Evolutionary conservation across 2,888 invertebrate species (phyloP).

Genomic region (Gryllus longicercus): DNA sequence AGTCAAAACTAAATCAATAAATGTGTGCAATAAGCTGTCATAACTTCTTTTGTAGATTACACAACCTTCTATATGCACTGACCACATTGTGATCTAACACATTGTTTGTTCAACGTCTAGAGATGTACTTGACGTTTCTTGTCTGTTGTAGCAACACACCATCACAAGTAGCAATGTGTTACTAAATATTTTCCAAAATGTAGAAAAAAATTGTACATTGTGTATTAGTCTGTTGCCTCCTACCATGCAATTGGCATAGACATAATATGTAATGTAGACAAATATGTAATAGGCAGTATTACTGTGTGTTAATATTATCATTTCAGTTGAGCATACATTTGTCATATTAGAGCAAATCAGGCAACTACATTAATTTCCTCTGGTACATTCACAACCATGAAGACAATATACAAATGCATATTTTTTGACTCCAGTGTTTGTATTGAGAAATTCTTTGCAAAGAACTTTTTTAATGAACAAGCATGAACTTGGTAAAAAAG

Average conservation of each 20-base stretch:
- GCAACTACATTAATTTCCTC: constrained; percentile 2
- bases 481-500: constrained; percentile 7
- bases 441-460: constrained; percentile 7
- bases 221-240: constrained; percentile 1
- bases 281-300: background rate
- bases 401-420: background rate
- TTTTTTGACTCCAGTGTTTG: constrained; percentile 8
- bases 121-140: background rate
- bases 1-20: background rate
- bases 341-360: constrained; percentile 17
- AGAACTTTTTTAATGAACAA: background rate
- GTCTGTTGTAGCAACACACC: constrained; percentile 4
- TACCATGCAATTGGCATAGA: background rate
- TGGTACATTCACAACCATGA: background rate
- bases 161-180: background rate
- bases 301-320: background rate
- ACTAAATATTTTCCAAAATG: background rate
- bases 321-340: background rate
- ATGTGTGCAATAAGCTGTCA: background rate
- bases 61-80: background rate
- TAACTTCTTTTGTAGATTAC: background rate
- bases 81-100: background rate
- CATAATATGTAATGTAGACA: constrained; percentile 9
- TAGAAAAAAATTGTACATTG: background rate
- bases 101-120: background rate